Evolutionary conservation across 2,113 vertebrate species (phyloP), one percentile per base, ranked within the genome.

Genomic region (Okapia johnstoni): DNA sequence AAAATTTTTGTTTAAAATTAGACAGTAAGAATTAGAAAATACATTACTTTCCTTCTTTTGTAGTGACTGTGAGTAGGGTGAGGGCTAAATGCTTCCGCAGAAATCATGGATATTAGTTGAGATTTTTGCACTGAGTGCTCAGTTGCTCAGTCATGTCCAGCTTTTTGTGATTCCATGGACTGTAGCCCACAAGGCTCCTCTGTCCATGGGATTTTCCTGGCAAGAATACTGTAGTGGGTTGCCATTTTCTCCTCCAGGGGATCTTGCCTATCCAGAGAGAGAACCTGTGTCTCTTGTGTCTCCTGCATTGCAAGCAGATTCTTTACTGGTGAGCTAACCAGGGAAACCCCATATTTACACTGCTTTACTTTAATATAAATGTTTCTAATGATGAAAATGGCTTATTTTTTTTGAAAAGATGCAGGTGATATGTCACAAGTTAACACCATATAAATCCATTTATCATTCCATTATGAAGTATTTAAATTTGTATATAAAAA

Each of bases 401-500:
- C 3, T 93, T 73, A 23, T 87, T 90, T 58, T 92, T 60, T 97
- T 60, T 63, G 13, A 63, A 85, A 97, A 85, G 17, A 97, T 6
- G 83, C 19, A 91, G 84, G 30, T 52, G 21, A 84, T 43, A 94
- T 92, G 79, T 93, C 26, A 85, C 40, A 93, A 93, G 81, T 79
- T 61, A 92, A 92, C 93, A 86, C 28, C 28, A 70, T 6, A 77
- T 52, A 91, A 81, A 92, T 86, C 12, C 8, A 90, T 26, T 52
- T 85, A 55, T 77, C 17, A 70, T 63, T 94, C 92, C 94, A 91
- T 88, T 96, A 40, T 50, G 12, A 95, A 30, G 25, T 85, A 77
- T 33, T 94, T 70, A 93, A 57, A 83, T 33, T 92, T 83, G 16
- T 85, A 55, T 85, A 57, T 90, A 52, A 95, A 94, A 93, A 83